Conservation (phyloP, 2,888 invertebrate genomes). For the Teinopalpus imperialis region DNA sequence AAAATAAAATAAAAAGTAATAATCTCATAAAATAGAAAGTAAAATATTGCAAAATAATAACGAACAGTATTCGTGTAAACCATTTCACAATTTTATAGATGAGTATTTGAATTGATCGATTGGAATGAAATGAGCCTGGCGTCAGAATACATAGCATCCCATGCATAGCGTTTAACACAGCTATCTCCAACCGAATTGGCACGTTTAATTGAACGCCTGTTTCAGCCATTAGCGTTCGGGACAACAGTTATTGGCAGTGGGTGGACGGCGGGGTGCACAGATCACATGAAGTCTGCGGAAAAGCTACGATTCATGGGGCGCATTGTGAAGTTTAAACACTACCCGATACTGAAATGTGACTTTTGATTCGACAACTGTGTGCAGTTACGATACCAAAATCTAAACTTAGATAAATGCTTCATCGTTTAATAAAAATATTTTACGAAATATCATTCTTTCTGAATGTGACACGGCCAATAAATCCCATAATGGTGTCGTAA, state of each 20-base stretch:
- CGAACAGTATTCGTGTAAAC: neutral
- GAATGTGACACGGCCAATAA: constrained; percentile 77
- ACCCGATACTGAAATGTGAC: neutral
- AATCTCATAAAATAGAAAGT: no score
- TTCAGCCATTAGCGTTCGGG: constrained; percentile 65
- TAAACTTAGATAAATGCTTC: constrained; percentile 26
- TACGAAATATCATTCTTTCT: constrained; percentile 62
- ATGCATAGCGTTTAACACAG: constrained; percentile 52
- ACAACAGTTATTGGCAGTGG: constrained; percentile 67
- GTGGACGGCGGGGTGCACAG: constrained; percentile 33
- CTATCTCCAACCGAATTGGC: constrained; percentile 60
- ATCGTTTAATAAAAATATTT: constrained; percentile 58
- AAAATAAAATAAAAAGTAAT: no score
- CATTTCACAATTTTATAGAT: constrained; percentile 13
- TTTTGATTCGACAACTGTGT: neutral
- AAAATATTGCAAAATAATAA: neutral
- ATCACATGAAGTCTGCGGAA: constrained; percentile 34
- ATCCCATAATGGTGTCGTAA: constrained; percentile 80
- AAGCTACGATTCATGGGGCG: constrained; percentile 40
- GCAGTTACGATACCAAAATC: neutral
- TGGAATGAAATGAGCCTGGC: constrained; percentile 41
- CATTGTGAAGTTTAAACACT: constrained; percentile 14
- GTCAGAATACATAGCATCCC: constrained; percentile 38
- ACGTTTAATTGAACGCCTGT: constrained; percentile 73
- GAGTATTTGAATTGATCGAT: constrained; percentile 32